These are phyloP conservation scores for Pseudopodoces humilis DNA, from an alignment of 2,113 vertebrate genomes.

Conservation along the genomic window DNA sequence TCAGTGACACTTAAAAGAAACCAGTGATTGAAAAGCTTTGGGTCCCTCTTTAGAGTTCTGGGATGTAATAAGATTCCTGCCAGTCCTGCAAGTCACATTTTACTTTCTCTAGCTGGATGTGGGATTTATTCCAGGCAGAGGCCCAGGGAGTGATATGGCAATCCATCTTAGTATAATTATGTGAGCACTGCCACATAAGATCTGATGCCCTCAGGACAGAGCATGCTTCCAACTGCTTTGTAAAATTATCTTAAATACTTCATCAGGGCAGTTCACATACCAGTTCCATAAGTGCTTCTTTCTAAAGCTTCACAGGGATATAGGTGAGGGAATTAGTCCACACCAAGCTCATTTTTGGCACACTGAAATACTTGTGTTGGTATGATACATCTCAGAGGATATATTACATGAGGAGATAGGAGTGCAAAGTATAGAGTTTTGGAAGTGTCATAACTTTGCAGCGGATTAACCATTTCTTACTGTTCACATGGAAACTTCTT, in stretches of 20 bases:
- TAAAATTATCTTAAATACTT: conserved; percentile 31
- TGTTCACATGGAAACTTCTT: neutral
- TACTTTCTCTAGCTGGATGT: conserved; percentile 1
- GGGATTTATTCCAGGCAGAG: conserved; percentile 31
- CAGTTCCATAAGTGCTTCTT: conserved; percentile 10
- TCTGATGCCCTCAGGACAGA: conserved; percentile 23
- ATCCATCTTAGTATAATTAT: conserved; percentile 8
- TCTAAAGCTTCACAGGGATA: conserved; percentile 3
- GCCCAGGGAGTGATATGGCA: neutral
- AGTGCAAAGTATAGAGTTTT: neutral
- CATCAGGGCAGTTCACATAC: neutral
- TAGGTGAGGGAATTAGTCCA: conserved; percentile 28
- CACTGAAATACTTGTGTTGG: neutral
- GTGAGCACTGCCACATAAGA: neutral
- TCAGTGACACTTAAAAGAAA: conserved; percentile 30
- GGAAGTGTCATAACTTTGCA: conserved; percentile 8
- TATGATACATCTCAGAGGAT: neutral
- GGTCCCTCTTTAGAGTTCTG: neutral
- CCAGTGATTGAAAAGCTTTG: conserved; percentile 21
- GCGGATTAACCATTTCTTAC: neutral
- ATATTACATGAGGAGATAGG: neutral
- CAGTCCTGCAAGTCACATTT: neutral
- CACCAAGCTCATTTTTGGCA: conserved; percentile 38
- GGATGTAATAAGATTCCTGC: neutral
- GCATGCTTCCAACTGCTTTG: neutral